These are phyloP conservation scores for Eupeodes latifasciatus DNA, from an alignment of 2,888 invertebrate species.

Conservation along the genomic window DNA sequence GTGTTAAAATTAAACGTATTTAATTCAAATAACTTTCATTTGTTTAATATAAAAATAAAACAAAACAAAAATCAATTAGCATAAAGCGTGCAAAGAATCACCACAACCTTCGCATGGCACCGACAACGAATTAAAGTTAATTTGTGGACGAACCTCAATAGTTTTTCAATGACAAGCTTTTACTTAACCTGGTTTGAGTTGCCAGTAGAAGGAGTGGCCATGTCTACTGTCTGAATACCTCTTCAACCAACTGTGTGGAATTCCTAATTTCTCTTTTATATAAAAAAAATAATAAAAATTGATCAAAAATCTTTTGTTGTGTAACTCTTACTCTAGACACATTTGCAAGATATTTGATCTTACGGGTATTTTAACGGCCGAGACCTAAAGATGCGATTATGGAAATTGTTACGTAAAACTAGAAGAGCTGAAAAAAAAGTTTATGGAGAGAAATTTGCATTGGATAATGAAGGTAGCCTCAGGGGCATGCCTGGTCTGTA, in stretches of 20 bases:
- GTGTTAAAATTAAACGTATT: conserved; percentile 5
- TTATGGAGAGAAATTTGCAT: not conserved
- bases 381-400: not conserved
- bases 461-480: not conserved
- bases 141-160: conserved; percentile 19
- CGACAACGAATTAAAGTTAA: not conserved
- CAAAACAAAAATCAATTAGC: not conserved
- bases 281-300: not conserved
- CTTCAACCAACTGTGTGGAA: not conserved
- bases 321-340: conserved; percentile 5
- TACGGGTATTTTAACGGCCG: not conserved
- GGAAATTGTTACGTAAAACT: not conserved
- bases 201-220: conserved; percentile 22
- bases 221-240: conserved; percentile 14
- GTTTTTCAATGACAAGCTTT: conserved; percentile 33
- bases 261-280: conserved; percentile 35
- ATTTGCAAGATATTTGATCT: conserved; percentile 3
- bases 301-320: not conserved
- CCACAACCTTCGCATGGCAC: not conserved
- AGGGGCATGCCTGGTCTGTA: too few relatives aligned
- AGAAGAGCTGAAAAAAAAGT: not conserved
- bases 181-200: conserved; percentile 18
- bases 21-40: conserved; percentile 33
- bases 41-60: not conserved
- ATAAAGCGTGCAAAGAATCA: conserved; percentile 23